A percentile compares a stretch with the other conserved stretches of the same genome.
phyloP scores from a whole-genome alignment of 2,888 invertebrate species.

The Xiphydria camelus region DNA sequence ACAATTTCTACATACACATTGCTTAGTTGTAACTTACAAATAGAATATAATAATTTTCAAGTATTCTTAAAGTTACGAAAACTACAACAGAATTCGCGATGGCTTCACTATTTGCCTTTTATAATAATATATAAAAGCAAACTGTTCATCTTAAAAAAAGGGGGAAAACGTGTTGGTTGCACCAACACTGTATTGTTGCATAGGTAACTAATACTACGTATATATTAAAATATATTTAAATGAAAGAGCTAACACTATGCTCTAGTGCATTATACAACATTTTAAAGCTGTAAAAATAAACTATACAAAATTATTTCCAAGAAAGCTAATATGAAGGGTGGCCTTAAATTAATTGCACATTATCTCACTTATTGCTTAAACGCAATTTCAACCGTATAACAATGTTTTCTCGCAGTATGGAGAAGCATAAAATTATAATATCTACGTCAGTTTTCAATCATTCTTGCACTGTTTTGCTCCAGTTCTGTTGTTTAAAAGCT shows the following conservation, averaged over 20 bases:
- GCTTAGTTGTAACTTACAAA: slow-evolving; percentile 15
- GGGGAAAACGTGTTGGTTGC: neutral
- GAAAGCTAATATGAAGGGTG: neutral
- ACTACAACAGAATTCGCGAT: neutral
- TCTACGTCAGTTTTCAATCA: no score
- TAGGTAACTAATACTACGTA: neutral
- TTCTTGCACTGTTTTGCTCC: no score
- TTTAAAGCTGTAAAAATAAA: neutral
- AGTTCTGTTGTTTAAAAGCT: no score
- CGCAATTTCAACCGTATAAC: neutral
- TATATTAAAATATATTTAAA: slow-evolving; percentile 2
- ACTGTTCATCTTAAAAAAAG: neutral
- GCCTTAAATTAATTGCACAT: neutral
- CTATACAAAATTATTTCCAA: slow-evolving; percentile 1
- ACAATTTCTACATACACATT: slow-evolving; percentile 25
- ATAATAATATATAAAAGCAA: neutral
- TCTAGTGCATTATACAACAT: slow-evolving; percentile 4
- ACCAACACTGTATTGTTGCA: neutral
- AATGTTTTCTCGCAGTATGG: neutral
- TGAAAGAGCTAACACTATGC: neutral
- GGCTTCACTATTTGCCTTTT: neutral
- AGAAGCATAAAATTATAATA: no score
- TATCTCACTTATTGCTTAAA: neutral
- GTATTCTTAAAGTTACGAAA: neutral
- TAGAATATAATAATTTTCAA: neutral